These are phyloP conservation scores for Prunella himalayana DNA, from an alignment of 2,113 vertebrate genomes.

Conservation along the genomic window DNA sequence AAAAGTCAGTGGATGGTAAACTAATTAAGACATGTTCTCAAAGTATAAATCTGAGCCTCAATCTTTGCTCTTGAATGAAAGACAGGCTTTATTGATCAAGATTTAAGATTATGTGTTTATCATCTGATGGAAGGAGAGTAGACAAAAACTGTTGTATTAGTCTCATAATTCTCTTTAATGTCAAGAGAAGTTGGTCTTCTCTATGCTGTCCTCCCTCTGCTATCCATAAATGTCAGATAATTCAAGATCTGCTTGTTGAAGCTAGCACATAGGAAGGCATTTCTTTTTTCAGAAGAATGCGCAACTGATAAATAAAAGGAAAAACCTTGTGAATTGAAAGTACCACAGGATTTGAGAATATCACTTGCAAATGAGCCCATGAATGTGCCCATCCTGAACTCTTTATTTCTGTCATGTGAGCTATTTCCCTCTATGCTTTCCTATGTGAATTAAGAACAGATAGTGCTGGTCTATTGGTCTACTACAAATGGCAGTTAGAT, in stretches of 20 bases:
- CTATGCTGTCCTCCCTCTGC: not conserved
- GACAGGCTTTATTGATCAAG: not conserved
- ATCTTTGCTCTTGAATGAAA: not conserved
- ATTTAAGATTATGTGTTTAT: not conserved
- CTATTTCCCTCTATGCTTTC: not conserved
- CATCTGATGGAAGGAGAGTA: not conserved
- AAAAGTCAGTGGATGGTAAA: not conserved
- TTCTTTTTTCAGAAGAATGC: not conserved
- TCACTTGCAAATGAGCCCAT: not conserved
- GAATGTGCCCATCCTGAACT: not conserved
- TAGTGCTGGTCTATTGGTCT: not conserved
- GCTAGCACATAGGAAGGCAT: fast-evolving
- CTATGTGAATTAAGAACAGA: not conserved
- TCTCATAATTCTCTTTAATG: not conserved
- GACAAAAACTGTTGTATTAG: not conserved
- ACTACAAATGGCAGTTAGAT: not conserved
- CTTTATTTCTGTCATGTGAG: not conserved
- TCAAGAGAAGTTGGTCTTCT: not conserved
- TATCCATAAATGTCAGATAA: not conserved
- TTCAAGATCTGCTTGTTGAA: not conserved
- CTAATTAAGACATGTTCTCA: not conserved
- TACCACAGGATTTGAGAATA: not conserved
- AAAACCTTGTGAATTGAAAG: not conserved
- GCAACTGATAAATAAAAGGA: not conserved
- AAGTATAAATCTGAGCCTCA: not conserved